Evolutionary conservation across 2,888 invertebrate genomes (phyloP), one percentile per base, ranked within the genome.

Genomic region (Pollenia labialis): DNA sequence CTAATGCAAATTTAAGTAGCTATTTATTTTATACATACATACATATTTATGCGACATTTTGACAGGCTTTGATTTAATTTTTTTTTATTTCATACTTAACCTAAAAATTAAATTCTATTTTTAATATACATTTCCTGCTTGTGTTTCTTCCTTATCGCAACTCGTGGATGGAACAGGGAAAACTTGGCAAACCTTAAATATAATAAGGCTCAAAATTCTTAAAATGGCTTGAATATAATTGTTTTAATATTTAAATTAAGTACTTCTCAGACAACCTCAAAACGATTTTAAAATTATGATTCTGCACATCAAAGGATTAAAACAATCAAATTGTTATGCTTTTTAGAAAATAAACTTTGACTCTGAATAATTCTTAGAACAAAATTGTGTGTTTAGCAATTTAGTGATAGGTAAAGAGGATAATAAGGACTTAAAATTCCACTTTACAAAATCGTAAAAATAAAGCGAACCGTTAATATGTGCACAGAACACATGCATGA

Each of bases 361-460:
- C n/a, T 69, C n/a, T 69, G 16, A 52, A 42, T 42, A 23, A 42
- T 16, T 44, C 9, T 56, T n/a, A n/a, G 10, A 40, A 52, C 4
- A 72, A 56, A 44, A 48, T 11, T 74, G 40, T 60, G 40, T 75
- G 50, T 50, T 75, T 50, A 18, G 74, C 18, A 50, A 50, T 42
- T 74, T 50, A 50, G 48, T 62, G 46, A 6, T 14, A 74, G 16
- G 50, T 62, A 58, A 56, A n/a, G 42, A 14, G 42, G 12, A 52
- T 75, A 77, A 77, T 66, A 77, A 7, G 44, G 32, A 54, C 46
- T 66, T 32, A 46, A 16, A 77, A 66, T 66, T 46, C 54, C 16
- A 54, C 44, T 54, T 16, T 1, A 66, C 32, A 40, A 3, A 11
- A 32, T 32, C 32, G 44, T 64, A 50, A 64, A 7, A 16, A 44